These are phyloP conservation scores for Caenorhabditis virilis DNA, from an alignment of 2,888 invertebrate species.

Conservation along the genomic window DNA sequence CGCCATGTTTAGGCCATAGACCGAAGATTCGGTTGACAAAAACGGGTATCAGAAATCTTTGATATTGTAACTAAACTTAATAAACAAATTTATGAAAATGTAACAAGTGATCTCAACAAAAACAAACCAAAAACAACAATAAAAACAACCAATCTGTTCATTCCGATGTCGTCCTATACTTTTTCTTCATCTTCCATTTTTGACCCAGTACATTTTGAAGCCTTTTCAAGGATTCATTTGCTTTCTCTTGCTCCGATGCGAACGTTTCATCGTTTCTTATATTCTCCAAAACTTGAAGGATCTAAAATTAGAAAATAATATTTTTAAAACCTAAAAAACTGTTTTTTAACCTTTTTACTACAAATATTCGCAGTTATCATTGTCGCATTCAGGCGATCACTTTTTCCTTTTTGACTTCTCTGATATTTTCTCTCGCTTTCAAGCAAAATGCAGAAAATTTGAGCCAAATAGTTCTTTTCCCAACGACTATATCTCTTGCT, in stretches of 20 bases:
- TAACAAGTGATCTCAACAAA: background rate
- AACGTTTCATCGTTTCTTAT: slow-evolving; percentile 21
- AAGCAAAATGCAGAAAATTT: slow-evolving; percentile 34
- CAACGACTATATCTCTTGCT: slow-evolving; percentile 40
- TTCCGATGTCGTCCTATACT: slow-evolving; percentile 5
- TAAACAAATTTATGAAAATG: slow-evolving; percentile 1
- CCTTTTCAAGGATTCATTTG: slow-evolving; percentile 9
- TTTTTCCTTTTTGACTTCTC: slow-evolving; percentile 34
- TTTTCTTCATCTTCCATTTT: slow-evolving; percentile 38
- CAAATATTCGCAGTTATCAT: slow-evolving; percentile 19
- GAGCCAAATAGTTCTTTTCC: slow-evolving; percentile 49
- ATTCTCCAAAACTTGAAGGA: slow-evolving; percentile 12
- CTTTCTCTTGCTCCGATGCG: slow-evolving; percentile 23
- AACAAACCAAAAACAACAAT: slow-evolving; percentile 2
- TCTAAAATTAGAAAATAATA: slow-evolving; percentile 16
- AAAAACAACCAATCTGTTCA: background rate
- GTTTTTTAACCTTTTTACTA: slow-evolving; percentile 12
- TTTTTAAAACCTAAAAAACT: background rate
- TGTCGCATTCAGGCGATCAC: slow-evolving; percentile 15
- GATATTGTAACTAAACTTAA: no score
- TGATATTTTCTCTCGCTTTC: slow-evolving; percentile 42
- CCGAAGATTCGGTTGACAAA: slow-evolving; percentile 50
- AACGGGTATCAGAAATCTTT: slow-evolving; percentile 35
- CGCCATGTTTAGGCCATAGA: slow-evolving; percentile 61
- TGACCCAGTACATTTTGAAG: slow-evolving; percentile 21